These are phyloP conservation scores for Branchellion lobata DNA, from an alignment of 2,888 invertebrate species.

Conservation along the genomic window DNA sequence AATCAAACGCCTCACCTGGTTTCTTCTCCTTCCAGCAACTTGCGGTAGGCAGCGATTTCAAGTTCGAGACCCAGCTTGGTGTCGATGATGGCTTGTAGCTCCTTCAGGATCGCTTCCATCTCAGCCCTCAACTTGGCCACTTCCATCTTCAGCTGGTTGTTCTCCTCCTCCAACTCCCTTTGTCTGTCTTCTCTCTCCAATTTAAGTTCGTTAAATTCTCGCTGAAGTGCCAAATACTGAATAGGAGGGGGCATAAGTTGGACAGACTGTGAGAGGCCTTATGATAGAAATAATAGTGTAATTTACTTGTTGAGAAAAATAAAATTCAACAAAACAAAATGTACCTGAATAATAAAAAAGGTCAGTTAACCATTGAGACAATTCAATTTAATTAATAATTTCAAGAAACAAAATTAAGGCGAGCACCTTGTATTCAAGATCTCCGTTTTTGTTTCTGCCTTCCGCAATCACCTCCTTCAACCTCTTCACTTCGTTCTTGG, in stretches of 20 bases:
- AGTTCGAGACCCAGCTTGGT: slow-evolving; percentile 12
- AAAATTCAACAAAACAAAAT: too few relatives aligned
- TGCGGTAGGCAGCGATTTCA: slow-evolving; percentile 16
- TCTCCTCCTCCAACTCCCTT: slow-evolving; percentile 41
- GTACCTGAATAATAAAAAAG: too few relatives aligned
- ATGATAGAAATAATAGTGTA: too few relatives aligned
- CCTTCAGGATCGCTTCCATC: slow-evolving; percentile 42
- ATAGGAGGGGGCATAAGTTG: too few relatives aligned
- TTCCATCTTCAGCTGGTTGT: slow-evolving; percentile 30
- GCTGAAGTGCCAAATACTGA: slow-evolving; percentile 22
- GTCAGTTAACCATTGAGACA: not conserved
- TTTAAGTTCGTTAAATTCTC: slow-evolving; percentile 34
- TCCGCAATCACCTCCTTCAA: slow-evolving; percentile 62
- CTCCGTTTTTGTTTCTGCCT: slow-evolving; percentile 63
- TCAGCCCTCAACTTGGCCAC: slow-evolving; percentile 43
- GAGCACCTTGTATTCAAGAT: slow-evolving; percentile 63
- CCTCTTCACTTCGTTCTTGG: slow-evolving; percentile 64
- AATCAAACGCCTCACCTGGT: not conserved
- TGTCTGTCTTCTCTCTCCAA: slow-evolving; percentile 36
- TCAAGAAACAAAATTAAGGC: not conserved
- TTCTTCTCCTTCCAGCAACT: slow-evolving; percentile 32
- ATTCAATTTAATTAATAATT: not conserved
- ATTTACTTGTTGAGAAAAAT: too few relatives aligned
- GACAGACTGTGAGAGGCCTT: too few relatives aligned
- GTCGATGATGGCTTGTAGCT: slow-evolving; percentile 38